Base-by-base conservation (phyloP, 2,797 vertebrate species). In the Toxotes lorentzi region DNA sequence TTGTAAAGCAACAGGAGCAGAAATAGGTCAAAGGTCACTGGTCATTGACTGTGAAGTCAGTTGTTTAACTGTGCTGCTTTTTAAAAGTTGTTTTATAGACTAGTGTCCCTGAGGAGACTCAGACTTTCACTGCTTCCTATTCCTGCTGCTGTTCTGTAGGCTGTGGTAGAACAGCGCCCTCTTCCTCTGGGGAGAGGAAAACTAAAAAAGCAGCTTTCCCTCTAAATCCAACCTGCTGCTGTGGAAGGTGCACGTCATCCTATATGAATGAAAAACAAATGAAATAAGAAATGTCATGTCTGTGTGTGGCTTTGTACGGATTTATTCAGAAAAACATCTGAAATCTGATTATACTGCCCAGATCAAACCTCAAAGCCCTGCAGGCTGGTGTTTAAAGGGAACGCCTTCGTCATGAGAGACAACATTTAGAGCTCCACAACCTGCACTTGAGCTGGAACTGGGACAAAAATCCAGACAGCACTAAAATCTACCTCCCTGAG, bases 121-220 rank as follows among this genome's bases (percentile, higher is more conserved):
- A 12, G 3, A 43, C 0, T 50, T 1, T 21, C 10, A 40, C 5
- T 24, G 19, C 3, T 0, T 54, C 38, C 5, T 32, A 0, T 8
- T 23, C 17, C 2, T 70, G 45, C 27, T 48, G 56, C 14, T 14
- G 7, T n/a, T 3, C 16, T 14, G 0, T 0, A 3, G 13, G 7
- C 13, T 23, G 45, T 8, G 21, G 56, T 3, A 43, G 41, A 83
- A 74, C 66, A 64, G 84, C 82, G 21, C 87, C 82, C 84, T 0
- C 87, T 81, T 21, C 54, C 75, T 78, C 74, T 47, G 5, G 8
- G 40, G 0, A 41, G 35, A 57, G 41, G 53, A 0, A 59, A 78
- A 11, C 3, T 4, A 2, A 13, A 14, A 13, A 3, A 21, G 9
- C 27, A 21, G 43, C 16, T 32, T 38, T 41, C 9, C 14, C 40